Evolutionary conservation across 2,113 vertebrate genomes (phyloP), one percentile per base, ranked within the genome.

Genomic region (Rostratula benghalensis): DNA sequence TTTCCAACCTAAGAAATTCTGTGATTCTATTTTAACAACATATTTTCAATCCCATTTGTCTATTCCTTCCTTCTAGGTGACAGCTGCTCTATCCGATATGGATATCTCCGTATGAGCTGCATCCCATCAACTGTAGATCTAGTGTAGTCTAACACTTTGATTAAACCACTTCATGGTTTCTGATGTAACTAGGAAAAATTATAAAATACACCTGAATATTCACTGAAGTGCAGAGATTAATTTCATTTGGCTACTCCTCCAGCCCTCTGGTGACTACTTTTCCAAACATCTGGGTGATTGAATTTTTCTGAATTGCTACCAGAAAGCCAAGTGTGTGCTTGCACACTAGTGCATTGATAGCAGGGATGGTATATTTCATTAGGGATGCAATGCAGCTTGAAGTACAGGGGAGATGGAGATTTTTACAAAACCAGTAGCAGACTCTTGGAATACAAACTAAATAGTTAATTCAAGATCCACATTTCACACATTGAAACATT

Each of bases 391-490:
- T 35, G 37, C 48, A 79, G 20, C 39, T 87, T 73, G 69, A 90
- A 82, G 73, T 81, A 69, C 28, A 71, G 37, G 48, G n/a, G 24
- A 92, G 65, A 79, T 6, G 31, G 31, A 84, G 35, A 53, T 39
- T 94, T 88, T 89, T 84, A 61, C 27, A 81, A 82, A 92, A 75
- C 13, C 31, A 35, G 54, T 56, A 46, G 18, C 79, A 90, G 71
- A 78, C 71, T 83, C 45, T 75, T 81, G 64, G 79, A 96, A 96
- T 83, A 92, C 51, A 87, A 94, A 83, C 67, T 83, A 89, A 74
- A 57, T 57, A 89, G 37, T 90, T 93, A 94, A 87, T 76, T 93
- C 81, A 87, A 89, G 76, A 90, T 50, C 53, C 37, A 57, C 50
- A 17, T 71, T 95, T 92, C 74, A 73, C 74, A 75, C 33, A 30